Conservation (phyloP, 1,140 invertebrate genomes). For the Pteromalus puparum region DNA sequence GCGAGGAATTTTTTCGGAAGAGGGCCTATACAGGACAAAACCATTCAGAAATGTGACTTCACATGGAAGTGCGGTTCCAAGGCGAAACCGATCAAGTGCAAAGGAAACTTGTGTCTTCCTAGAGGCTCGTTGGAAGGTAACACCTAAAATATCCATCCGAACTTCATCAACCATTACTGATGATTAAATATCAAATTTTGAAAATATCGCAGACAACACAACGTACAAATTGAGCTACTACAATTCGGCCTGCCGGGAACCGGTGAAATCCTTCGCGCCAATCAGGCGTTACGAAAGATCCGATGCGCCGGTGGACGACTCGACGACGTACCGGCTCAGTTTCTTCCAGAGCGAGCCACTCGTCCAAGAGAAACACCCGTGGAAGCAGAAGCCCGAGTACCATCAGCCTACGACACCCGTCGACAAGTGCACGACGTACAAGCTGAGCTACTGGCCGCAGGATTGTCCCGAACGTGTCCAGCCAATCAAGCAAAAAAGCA, state of each 20-base stretch:
- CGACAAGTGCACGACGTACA: constrained; percentile 76
- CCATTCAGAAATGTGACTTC: constrained; percentile 84
- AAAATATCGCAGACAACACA: constrained; percentile 71
- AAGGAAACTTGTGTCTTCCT: constrained; percentile 61
- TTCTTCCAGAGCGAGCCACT: constrained; percentile 55
- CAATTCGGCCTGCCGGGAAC: constrained; percentile 66
- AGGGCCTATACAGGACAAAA: constrained; percentile 83
- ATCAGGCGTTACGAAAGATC: constrained; percentile 73
- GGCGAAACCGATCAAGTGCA: constrained; percentile 57
- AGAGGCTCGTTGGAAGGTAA: constrained; percentile 53
- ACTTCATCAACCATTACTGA: too few relatives aligned
- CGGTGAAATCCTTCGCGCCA: constrained; percentile 71
- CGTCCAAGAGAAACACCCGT: constrained; percentile 57
- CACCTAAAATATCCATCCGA: too few relatives aligned
- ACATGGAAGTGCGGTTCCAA: constrained; percentile 78
- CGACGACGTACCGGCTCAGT: constrained; percentile 69
- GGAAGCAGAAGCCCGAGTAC: constrained; percentile 60
- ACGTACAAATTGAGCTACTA: constrained; percentile 77
- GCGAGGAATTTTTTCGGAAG: constrained; percentile 70
- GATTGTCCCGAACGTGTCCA: constrained; percentile 53
- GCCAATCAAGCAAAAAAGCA: constrained; percentile 52
- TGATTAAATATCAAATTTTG: too few relatives aligned
- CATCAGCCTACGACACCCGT: constrained; percentile 69
- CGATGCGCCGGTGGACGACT: constrained; percentile 76
- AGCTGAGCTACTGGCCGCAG: constrained; percentile 74